Percentiles rank a stretch among this genome's conserved stretches.
Conservation (phyloP, 1,140 invertebrate genomes). For the Neotoxoptera formosana region DNA sequence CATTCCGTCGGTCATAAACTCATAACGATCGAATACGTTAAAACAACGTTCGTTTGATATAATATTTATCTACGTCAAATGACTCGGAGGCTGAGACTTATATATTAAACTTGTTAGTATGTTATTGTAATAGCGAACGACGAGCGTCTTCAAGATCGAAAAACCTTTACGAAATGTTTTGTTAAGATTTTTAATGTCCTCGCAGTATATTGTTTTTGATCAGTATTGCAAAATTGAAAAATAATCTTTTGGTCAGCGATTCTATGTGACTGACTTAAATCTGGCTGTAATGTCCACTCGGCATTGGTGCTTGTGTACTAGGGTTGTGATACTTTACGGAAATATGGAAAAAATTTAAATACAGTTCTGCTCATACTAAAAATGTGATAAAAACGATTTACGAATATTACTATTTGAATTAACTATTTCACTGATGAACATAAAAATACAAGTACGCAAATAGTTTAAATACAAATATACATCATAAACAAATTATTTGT, state of each 20-base stretch:
- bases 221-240: background rate
- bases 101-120: fast-evolving
- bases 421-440: no score
- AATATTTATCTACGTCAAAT: background rate
- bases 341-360: no score
- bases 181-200: background rate
- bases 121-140: no score
- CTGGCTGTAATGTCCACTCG: background rate
- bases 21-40: background rate
- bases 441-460: no score
- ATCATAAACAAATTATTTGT: no score
- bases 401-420: no score
- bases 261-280: background rate
- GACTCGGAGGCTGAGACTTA: background rate
- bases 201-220: no score
- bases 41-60: background rate
- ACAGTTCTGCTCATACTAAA: no score
- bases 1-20: background rate
- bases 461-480: no score
- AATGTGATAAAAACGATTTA: no score
- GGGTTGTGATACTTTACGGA: no score
- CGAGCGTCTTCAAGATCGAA: background rate
- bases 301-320: no score
- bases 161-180: background rate
- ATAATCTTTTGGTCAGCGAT: background rate